A percentile compares a stretch with the other conserved stretches of the same genome.
Conservation (phyloP, 2,113 vertebrate genomes). For the Merops nubicus region DNA sequence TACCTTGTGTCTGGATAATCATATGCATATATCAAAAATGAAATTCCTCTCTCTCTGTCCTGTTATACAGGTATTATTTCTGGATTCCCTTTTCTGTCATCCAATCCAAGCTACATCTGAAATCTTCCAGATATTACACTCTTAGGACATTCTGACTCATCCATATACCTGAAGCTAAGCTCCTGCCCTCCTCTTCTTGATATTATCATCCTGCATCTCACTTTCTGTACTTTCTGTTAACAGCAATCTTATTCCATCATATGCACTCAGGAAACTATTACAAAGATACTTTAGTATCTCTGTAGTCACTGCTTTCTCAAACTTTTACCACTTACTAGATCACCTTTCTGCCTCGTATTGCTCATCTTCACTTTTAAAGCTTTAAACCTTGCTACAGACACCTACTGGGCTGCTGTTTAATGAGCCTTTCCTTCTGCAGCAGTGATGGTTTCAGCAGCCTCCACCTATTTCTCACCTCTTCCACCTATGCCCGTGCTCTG, state of each 20-base stretch:
- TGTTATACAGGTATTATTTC: neutral
- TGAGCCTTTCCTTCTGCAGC: neutral
- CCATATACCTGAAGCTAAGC: neutral
- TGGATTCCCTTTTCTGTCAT: neutral
- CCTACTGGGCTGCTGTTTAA: neutral
- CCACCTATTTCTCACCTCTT: neutral
- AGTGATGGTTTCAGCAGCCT: neutral
- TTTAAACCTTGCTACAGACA: neutral
- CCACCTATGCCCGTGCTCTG: neutral
- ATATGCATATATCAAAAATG: neutral
- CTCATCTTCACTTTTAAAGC: neutral
- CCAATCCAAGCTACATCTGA: neutral
- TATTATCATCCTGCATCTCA: neutral
- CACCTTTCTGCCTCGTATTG: neutral
- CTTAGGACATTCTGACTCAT: neutral
- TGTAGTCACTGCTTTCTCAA: neutral
- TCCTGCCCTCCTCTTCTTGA: neutral
- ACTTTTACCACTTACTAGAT: neutral
- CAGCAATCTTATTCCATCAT: neutral
- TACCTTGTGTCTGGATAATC: neutral
- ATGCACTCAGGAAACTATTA: neutral
- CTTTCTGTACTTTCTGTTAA: neutral
- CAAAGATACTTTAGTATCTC: neutral
- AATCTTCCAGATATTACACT: neutral
- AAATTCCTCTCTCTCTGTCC: neutral